phyloP scores from a whole-genome alignment of 2,888 invertebrate genomes.

The Adelognathus sp. region DNA sequence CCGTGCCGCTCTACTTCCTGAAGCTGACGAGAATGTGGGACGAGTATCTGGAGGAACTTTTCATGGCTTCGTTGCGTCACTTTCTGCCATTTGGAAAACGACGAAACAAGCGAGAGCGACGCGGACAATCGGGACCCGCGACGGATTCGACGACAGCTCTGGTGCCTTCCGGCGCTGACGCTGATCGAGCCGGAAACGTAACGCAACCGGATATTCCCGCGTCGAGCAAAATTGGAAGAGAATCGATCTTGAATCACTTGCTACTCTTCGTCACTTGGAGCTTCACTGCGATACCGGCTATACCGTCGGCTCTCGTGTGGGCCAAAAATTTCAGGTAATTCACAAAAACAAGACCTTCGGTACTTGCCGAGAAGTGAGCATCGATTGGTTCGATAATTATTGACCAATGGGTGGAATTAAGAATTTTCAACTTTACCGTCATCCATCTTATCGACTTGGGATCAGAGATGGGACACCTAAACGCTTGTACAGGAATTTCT shows the following conservation, averaged over 20 bases:
- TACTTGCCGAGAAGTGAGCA: too few species aligned
- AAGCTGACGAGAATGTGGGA: slow-evolving; percentile 90
- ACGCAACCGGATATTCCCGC: not conserved
- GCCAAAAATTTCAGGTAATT: slow-evolving; percentile 90
- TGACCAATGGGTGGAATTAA: too few species aligned
- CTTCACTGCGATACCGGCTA: slow-evolving; percentile 85
- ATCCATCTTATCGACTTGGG: too few species aligned
- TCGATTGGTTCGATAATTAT: too few species aligned
- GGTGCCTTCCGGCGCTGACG: not conserved
- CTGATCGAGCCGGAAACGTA: not conserved
- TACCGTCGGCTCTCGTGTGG: slow-evolving; percentile 90
- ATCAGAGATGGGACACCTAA: too few species aligned
- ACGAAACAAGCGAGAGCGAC: slow-evolving; percentile 57
- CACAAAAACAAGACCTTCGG: not conserved
- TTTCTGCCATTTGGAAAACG: slow-evolving; percentile 80
- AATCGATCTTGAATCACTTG: slow-evolving; percentile 87
- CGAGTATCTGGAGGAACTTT: slow-evolving; percentile 87
- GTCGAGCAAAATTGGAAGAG: slow-evolving; percentile 47
- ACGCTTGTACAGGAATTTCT: too few species aligned
- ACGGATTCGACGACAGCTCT: not conserved
- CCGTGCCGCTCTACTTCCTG: slow-evolving; percentile 76
- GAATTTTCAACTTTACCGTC: too few species aligned
- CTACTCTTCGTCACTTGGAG: slow-evolving; percentile 88
- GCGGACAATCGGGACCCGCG: slow-evolving; percentile 4
- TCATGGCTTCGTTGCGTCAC: slow-evolving; percentile 81